Percentiles rank a stretch among this genome's conserved stretches.
phyloP scores from a whole-genome alignment of 2,113 vertebrate genomes.

The Phaethornis superciliosus region DNA sequence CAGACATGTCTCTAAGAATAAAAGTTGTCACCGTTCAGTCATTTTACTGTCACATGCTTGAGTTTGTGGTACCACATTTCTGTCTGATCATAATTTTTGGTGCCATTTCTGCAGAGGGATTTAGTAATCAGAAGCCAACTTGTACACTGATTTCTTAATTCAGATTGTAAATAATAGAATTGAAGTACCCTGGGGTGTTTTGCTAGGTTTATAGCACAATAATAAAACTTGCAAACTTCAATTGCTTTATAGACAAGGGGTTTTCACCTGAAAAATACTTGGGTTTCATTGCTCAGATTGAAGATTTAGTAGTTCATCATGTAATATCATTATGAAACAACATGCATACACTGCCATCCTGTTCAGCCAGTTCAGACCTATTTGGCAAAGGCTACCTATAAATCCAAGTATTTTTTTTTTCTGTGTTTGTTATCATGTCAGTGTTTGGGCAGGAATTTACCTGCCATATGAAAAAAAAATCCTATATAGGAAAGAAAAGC shows the following conservation, averaged over 20 bases:
- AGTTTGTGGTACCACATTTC: not conserved
- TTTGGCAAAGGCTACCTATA: not conserved
- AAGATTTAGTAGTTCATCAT: not conserved
- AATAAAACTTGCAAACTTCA: not conserved
- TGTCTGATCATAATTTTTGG: not conserved
- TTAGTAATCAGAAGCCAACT: not conserved
- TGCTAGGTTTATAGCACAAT: not conserved
- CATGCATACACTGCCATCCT: not conserved
- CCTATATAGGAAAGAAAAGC: not conserved
- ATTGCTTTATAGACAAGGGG: not conserved
- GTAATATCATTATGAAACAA: not conserved
- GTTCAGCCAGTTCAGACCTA: not conserved
- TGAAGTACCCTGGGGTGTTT: not conserved
- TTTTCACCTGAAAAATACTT: not conserved
- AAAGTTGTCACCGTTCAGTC: not conserved
- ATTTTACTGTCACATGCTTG: not conserved
- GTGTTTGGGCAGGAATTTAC: not conserved
- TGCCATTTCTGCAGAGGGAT: not conserved
- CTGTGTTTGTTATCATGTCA: not conserved
- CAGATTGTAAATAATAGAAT: not conserved
- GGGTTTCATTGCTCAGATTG: not conserved
- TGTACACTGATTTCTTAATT: not conserved
- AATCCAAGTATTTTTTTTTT: not conserved
- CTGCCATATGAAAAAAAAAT: not conserved
- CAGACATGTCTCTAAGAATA: not conserved